A percentile compares a stretch with the other conserved stretches of the same genome.
These are phyloP conservation scores for Xenops minutus DNA, from an alignment of 2,797 vertebrate genomes.

Conservation along the genomic window DNA sequence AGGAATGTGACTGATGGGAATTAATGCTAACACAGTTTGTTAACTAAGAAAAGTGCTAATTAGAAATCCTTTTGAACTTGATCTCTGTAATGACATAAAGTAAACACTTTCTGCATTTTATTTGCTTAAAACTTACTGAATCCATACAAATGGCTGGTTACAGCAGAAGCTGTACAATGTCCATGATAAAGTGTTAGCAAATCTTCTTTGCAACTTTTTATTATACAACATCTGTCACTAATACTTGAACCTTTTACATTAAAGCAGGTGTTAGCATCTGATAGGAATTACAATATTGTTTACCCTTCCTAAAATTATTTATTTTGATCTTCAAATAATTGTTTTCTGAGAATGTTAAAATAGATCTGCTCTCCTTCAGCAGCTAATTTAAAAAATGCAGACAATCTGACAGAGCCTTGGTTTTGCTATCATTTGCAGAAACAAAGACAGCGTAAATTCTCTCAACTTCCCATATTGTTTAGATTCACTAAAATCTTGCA, in stretches of 20 bases:
- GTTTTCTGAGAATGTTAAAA: background rate
- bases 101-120: background rate
- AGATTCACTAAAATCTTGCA: background rate
- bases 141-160: background rate
- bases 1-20: background rate
- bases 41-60: constrained; percentile 5
- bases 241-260: background rate
- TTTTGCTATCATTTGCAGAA: background rate
- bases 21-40: background rate
- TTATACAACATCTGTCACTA: background rate
- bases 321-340: background rate
- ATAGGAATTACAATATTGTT: background rate
- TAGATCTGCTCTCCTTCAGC: background rate
- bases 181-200: background rate
- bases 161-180: background rate
- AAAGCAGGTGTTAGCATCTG: background rate
- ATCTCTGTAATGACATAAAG: background rate
- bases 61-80: background rate
- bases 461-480: background rate
- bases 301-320: background rate
- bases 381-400: background rate
- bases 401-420: background rate
- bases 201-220: background rate
- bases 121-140: background rate
- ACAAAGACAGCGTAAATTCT: background rate